phyloP scores from a whole-genome alignment of 2,888 invertebrate species.

The Eudemis profundana region DNA sequence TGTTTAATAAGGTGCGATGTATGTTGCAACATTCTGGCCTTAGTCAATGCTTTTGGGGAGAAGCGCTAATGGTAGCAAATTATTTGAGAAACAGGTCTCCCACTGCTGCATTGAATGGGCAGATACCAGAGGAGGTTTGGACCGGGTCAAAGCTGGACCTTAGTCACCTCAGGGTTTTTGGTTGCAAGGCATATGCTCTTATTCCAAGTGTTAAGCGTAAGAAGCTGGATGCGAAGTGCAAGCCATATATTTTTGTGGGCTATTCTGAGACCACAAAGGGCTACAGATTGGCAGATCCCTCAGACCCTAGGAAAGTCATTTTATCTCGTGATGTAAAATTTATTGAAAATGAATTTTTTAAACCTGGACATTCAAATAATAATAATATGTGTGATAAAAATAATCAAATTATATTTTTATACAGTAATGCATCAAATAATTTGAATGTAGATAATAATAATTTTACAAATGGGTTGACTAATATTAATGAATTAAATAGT shows the following conservation, averaged over 20 bases:
- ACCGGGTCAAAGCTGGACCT: neutral
- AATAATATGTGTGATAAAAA: too few species aligned
- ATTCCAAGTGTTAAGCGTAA: neutral
- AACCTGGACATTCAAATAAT: too few species aligned
- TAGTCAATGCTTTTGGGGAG: neutral
- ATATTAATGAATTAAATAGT: too few species aligned
- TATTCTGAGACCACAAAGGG: constrained; percentile 21
- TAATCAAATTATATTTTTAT: too few species aligned
- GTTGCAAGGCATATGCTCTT: neutral
- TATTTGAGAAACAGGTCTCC: neutral
- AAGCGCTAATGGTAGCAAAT: neutral
- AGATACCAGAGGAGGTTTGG: neutral
- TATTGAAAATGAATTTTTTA: constrained; percentile 1
- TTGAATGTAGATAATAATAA: too few species aligned
- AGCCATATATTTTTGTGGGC: constrained; percentile 22
- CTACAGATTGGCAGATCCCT: constrained; percentile 16
- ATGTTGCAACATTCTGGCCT: constrained; percentile 1
- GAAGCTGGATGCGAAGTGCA: constrained; percentile 4
- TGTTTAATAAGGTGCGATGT: constrained; percentile 4
- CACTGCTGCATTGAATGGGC: neutral
- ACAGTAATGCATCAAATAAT: too few species aligned
- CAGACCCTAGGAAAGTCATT: constrained; percentile 3
- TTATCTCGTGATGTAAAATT: neutral
- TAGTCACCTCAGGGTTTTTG: neutral
- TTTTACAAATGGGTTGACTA: too few species aligned